These are phyloP conservation scores for Parazoanthus atlanticus DNA, from an alignment of 92 coral and sea anemone genomes.

Conservation along the genomic window DNA sequence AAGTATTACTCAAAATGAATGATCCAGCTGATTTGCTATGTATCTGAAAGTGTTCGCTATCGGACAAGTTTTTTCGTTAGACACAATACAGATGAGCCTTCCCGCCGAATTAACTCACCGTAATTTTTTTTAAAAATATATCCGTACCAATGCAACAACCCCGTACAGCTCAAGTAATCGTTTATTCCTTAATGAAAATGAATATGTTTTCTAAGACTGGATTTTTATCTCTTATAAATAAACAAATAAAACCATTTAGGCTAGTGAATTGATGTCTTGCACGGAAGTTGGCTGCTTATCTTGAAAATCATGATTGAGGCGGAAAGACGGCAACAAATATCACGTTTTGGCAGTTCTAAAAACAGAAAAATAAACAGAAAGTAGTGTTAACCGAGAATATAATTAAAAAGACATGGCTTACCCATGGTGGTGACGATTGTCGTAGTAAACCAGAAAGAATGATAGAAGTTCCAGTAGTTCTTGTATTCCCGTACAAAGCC, in stretches of 20 bases:
- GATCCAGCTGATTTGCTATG: neutral
- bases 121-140: too few relatives aligned
- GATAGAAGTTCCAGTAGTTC: slow-evolving; percentile 83
- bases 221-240: neutral
- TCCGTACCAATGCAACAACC: neutral
- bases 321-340: neutral
- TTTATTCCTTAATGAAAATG: neutral
- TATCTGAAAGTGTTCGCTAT: too few relatives aligned
- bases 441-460: slow-evolving; percentile 86
- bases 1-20: neutral
- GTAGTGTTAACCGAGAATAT: neutral
- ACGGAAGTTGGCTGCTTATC: neutral
- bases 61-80: too few relatives aligned
- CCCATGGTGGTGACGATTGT: slow-evolving; percentile 89
- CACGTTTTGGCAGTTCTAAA: neutral
- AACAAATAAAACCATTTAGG: neutral
- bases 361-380: neutral
- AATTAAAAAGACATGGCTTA: slow-evolving; percentile 36
- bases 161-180: neutral
- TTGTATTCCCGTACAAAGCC: slow-evolving; percentile 56
- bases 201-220: neutral
- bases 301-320: neutral
- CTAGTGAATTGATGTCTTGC: neutral
- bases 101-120: too few relatives aligned
- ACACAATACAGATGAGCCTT: too few relatives aligned